A percentile compares a stretch with the other conserved stretches of the same genome.
These are phyloP conservation scores for Eubasilissa splendida DNA, from an alignment of 2,888 invertebrate species.

Conservation along the genomic window DNA sequence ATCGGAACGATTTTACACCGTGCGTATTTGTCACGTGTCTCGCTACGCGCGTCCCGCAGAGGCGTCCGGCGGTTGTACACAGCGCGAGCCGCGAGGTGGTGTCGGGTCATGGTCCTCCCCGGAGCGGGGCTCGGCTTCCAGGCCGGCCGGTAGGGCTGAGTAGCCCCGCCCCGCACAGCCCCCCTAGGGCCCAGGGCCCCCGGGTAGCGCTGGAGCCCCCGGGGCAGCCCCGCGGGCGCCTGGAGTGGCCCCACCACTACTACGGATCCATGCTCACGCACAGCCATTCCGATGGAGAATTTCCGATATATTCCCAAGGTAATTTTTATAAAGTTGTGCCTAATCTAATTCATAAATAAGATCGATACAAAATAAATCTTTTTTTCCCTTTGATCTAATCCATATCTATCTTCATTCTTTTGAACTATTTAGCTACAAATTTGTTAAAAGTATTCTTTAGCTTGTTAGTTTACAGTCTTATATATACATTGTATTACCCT, in stretches of 20 bases:
- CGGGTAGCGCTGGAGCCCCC: conserved; percentile 72
- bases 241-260: conserved; percentile 72
- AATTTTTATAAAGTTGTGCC: background rate
- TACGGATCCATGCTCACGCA: conserved; percentile 86
- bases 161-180: conserved; percentile 62
- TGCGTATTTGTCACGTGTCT: background rate
- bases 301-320: conserved; percentile 88
- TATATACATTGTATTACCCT: too few relatives aligned
- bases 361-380: too few relatives aligned
- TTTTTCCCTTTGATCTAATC: too few relatives aligned
- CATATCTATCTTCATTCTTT: too few relatives aligned
- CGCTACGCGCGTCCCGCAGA: background rate
- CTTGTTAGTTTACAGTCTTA: too few relatives aligned
- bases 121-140: conserved; percentile 18
- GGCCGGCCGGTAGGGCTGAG: conserved; percentile 46
- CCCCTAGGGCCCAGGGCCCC: conserved; percentile 63
- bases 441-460: too few relatives aligned
- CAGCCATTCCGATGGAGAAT: conserved; percentile 89
- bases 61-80: background rate
- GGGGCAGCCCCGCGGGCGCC: conserved; percentile 67
- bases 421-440: too few relatives aligned
- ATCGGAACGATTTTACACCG: too few relatives aligned
- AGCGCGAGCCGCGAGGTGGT: conserved; percentile 5
- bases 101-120: conserved; percentile 33
- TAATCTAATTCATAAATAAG: background rate